Conservation (phyloP, 2,113 vertebrate genomes). For the Sinosuthora webbiana region DNA sequence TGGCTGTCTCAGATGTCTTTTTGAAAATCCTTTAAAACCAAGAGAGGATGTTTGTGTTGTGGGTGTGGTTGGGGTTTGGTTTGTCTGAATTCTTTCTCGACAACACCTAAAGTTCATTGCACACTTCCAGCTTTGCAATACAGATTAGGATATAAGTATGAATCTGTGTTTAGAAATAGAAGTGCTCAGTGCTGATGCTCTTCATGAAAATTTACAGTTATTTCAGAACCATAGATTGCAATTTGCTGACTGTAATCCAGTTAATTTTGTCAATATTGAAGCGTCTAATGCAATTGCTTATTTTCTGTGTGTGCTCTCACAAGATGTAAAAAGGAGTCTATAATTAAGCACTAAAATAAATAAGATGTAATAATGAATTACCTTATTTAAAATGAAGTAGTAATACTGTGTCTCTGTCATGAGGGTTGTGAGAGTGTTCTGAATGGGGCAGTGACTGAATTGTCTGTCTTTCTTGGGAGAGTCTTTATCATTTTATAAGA, state of each 20-base stretch:
- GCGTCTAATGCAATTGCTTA: not conserved
- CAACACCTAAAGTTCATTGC: not conserved
- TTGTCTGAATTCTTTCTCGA: not conserved
- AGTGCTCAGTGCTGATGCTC: not conserved
- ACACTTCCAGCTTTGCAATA: not conserved
- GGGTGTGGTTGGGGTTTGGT: not conserved
- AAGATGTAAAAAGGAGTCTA: not conserved
- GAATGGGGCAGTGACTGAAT: not conserved
- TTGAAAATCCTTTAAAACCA: not conserved
- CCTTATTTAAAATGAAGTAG: not conserved
- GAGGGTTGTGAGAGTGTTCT: not conserved
- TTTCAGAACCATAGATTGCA: not conserved
- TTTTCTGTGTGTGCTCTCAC: not conserved
- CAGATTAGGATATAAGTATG: not conserved
- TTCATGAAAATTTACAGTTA: not conserved
- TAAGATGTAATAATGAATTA: not conserved
- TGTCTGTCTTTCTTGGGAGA: not conserved
- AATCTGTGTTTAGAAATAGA: not conserved
- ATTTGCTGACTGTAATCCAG: not conserved
- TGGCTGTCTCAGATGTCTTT: not conserved
- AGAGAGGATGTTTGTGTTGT: not conserved
- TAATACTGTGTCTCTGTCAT: fast-evolving
- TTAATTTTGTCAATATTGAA: not conserved
- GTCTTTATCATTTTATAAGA: not conserved
- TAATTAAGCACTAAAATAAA: not conserved